phyloP scores from a whole-genome alignment of 2,797 vertebrate species.

The Podarcis siculus region DNA sequence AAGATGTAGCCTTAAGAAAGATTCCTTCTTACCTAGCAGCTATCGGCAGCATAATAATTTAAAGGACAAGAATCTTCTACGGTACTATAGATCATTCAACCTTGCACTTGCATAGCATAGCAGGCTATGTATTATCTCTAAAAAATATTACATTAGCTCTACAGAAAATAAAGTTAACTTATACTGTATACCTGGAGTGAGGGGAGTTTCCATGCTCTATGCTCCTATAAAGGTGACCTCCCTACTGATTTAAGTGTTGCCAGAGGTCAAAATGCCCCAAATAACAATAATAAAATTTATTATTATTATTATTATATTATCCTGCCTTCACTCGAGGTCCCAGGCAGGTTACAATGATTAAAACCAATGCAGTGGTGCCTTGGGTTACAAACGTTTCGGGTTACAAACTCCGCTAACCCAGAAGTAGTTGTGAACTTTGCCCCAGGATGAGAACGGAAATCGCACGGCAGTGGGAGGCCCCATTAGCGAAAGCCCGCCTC shows the following conservation, averaged over 20 bases:
- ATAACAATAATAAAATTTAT: rapidly evolving
- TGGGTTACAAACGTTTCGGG: too few relatives aligned
- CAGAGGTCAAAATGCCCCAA: slow-evolving; percentile 27
- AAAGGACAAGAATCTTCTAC: slow-evolving; percentile 3
- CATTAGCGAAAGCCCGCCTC: too few relatives aligned
- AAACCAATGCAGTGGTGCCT: too few relatives aligned
- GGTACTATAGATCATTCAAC: slow-evolving; percentile 6
- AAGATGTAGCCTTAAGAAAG: not conserved
- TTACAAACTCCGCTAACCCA: too few relatives aligned
- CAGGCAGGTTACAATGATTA: not conserved
- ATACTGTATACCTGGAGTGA: slow-evolving; percentile 4
- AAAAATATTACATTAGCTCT: slow-evolving; percentile 29
- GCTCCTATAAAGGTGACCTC: slow-evolving; percentile 33
- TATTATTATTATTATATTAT: too few relatives aligned
- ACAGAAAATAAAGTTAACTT: slow-evolving; percentile 17
- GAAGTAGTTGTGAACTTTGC: too few relatives aligned
- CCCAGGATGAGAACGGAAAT: too few relatives aligned
- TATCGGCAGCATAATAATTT: slow-evolving; percentile 27
- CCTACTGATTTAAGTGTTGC: slow-evolving; percentile 32
- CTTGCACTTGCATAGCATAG: not conserved
- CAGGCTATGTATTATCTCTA: slow-evolving; percentile 22
- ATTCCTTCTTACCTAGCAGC: not conserved
- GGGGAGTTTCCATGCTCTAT: not conserved
- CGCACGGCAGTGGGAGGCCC: rapidly evolving
- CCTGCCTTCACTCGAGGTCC: too few relatives aligned